Conservation (phyloP, 2,113 vertebrate genomes). For the Sylvilagus bachmani region DNA sequence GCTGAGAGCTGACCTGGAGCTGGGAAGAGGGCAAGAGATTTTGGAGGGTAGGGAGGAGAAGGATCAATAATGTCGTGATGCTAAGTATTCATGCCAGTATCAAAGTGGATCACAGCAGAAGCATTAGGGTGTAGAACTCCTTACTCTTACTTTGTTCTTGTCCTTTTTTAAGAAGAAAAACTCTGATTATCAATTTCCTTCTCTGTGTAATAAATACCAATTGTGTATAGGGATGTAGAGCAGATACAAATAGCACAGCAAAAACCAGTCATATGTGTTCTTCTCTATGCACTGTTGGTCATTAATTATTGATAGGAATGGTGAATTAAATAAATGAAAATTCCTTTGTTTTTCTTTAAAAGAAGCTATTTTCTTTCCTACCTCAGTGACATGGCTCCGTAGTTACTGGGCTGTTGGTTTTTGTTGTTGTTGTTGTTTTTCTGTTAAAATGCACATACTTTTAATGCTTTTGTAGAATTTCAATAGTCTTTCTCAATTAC, state of each 20-base stretch:
- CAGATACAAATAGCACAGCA: neutral
- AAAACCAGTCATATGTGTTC: neutral
- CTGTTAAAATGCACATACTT: neutral
- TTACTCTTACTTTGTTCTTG: neutral
- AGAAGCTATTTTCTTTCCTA: neutral
- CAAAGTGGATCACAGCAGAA: constrained; percentile 47
- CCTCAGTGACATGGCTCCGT: neutral
- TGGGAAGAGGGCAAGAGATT: neutral
- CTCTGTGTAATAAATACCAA: neutral
- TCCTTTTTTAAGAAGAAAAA: neutral
- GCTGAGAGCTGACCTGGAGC: constrained; percentile 28
- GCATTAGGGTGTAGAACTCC: neutral
- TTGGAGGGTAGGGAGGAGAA: too few species aligned
- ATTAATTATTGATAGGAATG: neutral
- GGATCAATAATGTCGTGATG: constrained; percentile 55
- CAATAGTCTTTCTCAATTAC: neutral
- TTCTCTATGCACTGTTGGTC: constrained; percentile 12
- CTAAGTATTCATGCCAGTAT: constrained; percentile 48
- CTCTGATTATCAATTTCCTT: neutral
- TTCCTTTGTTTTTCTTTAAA: constrained; percentile 6
- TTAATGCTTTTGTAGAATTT: neutral
- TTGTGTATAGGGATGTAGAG: neutral
- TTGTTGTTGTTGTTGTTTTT: neutral
- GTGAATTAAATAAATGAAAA: neutral
- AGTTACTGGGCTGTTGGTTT: neutral